Evolutionary conservation across 2,888 invertebrate genomes (phyloP).

Genomic region (Muscina levida): DNA sequence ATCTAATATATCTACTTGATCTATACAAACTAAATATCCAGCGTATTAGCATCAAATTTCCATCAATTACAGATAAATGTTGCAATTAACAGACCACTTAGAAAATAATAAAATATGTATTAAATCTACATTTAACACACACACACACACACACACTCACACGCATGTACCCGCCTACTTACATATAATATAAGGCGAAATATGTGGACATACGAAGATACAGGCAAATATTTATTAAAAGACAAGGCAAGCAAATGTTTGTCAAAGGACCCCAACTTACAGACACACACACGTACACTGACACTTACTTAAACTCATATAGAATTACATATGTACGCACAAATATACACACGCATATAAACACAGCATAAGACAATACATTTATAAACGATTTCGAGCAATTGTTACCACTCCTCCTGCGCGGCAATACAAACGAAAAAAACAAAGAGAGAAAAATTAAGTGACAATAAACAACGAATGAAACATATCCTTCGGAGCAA

Average conservation of each 20-base stretch:
- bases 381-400: conserved; percentile 58
- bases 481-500: background rate
- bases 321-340: no score
- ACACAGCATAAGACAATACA: conserved; percentile 52
- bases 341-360: conserved; percentile 31
- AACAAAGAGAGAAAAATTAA: background rate
- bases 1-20: no score
- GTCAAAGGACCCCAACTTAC: no score
- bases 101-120: conserved; percentile 11
- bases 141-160: background rate
- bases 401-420: conserved; percentile 38
- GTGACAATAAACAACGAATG: background rate
- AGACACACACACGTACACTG: no score
- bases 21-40: background rate
- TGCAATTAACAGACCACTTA: conserved; percentile 16
- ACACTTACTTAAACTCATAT: no score
- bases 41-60: background rate
- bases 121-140: background rate
- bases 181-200: no score
- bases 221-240: no score
- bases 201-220: no score
- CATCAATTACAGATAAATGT: conserved; percentile 13
- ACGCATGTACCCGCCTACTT: no score
- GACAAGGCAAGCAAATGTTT: no score
- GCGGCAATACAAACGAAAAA: no score